Conservation (phyloP, 2,797 vertebrate species). For the Dromococcyx pavoninus region DNA sequence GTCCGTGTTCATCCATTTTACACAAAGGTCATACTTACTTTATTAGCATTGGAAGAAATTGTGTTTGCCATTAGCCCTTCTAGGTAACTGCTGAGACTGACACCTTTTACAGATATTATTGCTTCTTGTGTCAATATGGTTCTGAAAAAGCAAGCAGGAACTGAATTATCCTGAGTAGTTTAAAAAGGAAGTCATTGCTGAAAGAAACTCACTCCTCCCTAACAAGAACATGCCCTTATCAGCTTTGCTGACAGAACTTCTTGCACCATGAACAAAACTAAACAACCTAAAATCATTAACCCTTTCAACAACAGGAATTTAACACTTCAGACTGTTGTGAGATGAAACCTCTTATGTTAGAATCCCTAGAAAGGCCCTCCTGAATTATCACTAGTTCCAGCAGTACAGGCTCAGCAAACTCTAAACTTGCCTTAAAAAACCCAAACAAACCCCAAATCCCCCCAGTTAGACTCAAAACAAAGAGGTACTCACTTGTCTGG, state of each 20-base stretch:
- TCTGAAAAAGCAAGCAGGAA: constrained; percentile 71
- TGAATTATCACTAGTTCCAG: background rate
- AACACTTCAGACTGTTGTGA: background rate
- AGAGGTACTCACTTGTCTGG: constrained; percentile 84
- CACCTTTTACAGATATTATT: constrained; percentile 95
- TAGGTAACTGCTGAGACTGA: constrained; percentile 95
- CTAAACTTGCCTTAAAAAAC: background rate
- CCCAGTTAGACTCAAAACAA: background rate
- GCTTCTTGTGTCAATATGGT: constrained; percentile 96
- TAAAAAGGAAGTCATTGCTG: background rate
- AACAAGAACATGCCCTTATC: background rate
- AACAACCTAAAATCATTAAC: too few species aligned
- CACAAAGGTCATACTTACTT: constrained; percentile 77
- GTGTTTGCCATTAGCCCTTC: constrained; percentile 94
- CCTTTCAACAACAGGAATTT: background rate
- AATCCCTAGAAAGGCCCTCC: background rate
- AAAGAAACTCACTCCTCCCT: background rate
- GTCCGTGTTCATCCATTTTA: background rate
- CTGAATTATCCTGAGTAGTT: background rate
- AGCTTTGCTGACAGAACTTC: background rate
- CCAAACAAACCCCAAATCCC: background rate
- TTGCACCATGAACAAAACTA: background rate
- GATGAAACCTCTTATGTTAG: background rate
- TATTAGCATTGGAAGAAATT: constrained; percentile 94
- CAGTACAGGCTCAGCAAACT: background rate